Evolutionary conservation across 2,113 vertebrate genomes (phyloP).

Genomic region (Cyanoderma ruficeps): DNA sequence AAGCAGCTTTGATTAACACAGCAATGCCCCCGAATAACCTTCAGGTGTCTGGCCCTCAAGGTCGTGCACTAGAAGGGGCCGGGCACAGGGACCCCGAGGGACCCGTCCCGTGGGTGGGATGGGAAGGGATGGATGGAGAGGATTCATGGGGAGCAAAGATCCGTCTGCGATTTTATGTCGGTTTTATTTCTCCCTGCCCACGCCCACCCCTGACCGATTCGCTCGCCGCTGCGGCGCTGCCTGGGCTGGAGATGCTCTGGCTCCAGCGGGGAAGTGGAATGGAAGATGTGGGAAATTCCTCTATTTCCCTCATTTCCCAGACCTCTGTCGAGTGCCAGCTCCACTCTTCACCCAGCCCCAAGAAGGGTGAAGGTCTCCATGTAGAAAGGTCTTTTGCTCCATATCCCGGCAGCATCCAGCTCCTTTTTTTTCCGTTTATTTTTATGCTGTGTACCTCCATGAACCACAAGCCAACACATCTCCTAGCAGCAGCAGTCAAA

Average conservation of each 20-base stretch:
- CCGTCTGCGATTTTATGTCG: not conserved
- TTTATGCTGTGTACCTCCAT: not conserved
- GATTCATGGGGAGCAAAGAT: not conserved
- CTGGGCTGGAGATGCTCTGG: not conserved
- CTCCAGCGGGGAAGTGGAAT: not conserved
- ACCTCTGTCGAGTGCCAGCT: not conserved
- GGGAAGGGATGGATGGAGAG: not conserved
- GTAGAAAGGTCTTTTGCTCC: not conserved
- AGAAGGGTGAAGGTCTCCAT: not conserved
- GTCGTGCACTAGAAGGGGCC: accelerated
- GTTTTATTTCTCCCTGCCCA: conserved; percentile 3
- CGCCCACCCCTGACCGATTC: not conserved
- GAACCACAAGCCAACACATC: not conserved
- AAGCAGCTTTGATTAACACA: conserved; percentile 20
- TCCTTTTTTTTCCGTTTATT: not conserved
- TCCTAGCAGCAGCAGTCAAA: conserved; percentile 32
- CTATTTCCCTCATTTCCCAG: not conserved
- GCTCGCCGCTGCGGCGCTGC: not conserved
- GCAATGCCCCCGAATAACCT: conserved; percentile 32
- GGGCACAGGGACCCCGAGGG: not conserved
- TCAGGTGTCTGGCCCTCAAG: conserved; percentile 26
- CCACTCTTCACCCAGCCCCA: not conserved
- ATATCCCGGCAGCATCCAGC: not conserved
- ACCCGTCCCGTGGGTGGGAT: accelerated
- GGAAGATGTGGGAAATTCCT: conserved; percentile 28